Percentiles rank a stretch among this genome's conserved stretches.
Conservation (phyloP, 2,888 invertebrate species). For the Megalurothrips usitatus region DNA sequence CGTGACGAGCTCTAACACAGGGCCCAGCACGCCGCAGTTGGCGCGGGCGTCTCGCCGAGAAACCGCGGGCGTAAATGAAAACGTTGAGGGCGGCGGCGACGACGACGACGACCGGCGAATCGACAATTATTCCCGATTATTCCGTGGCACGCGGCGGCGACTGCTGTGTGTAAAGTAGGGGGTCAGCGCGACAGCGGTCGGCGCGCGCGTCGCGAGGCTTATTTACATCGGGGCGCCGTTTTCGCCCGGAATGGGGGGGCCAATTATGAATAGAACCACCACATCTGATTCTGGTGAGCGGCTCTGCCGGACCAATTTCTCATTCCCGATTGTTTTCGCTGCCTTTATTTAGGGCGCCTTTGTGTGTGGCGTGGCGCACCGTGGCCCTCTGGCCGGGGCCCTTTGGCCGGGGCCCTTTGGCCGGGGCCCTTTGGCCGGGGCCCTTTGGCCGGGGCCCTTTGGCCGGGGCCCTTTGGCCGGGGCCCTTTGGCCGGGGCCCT, state of each 20-base stretch:
- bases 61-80: too few relatives aligned
- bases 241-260: background rate
- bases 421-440: too few relatives aligned
- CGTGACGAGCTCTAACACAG: too few relatives aligned
- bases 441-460: background rate
- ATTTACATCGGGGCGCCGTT: too few relatives aligned
- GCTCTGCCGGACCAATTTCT: background rate
- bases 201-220: background rate
- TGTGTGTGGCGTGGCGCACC: background rate
- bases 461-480: background rate
- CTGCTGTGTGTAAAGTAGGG: background rate
- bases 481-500: background rate
- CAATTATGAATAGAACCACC: background rate
- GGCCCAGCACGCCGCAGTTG: too few relatives aligned
- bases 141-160: background rate
- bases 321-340: conserved; percentile 1
- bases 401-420: background rate
- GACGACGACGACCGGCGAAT: too few relatives aligned
- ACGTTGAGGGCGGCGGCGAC: too few relatives aligned
- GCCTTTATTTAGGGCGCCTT: background rate
- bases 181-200: background rate
- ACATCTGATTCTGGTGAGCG: background rate
- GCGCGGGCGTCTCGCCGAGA: too few relatives aligned
- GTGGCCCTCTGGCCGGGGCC: background rate
- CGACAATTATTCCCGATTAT: too few relatives aligned